Percentiles rank a stretch among this genome's conserved stretches.
Conservation (phyloP, 2,113 vertebrate species). For the Notarius lentiginosus region DNA sequence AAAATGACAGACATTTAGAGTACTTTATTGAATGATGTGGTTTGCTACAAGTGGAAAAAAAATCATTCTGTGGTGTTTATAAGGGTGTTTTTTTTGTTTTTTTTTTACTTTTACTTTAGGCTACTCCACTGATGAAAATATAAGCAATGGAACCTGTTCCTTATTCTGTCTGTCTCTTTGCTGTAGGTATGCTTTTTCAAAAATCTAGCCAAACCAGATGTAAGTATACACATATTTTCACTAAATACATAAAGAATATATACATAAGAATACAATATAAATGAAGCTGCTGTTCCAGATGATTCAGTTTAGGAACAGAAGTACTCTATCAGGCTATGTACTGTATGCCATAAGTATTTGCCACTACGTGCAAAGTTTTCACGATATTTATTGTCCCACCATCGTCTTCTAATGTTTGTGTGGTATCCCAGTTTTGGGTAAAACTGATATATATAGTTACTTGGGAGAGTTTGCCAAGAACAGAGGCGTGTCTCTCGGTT, state of each 20-base stretch:
- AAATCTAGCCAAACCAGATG: not conserved
- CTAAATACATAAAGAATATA: not conserved
- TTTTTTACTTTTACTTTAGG: not conserved
- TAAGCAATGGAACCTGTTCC: not conserved
- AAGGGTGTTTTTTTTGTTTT: not conserved
- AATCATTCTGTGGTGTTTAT: not conserved
- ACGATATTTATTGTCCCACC: not conserved
- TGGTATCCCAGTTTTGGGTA: not conserved
- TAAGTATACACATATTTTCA: not conserved
- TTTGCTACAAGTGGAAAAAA: conserved; percentile 5
- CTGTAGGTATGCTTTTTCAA: not conserved
- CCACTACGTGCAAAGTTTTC: not conserved
- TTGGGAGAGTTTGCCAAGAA: not conserved
- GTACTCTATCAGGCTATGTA: not conserved
- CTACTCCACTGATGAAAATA: not conserved
- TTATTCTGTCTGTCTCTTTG: not conserved
- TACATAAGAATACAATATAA: not conserved
- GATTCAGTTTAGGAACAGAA: not conserved
- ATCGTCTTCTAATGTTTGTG: not conserved
- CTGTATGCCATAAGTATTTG: not conserved
- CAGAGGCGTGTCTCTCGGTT: not conserved
- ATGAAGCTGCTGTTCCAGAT: not conserved
- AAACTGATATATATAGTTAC: not conserved
- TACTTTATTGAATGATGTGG: conserved; percentile 29
- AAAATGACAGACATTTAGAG: conserved; percentile 42